Evolutionary conservation across 64 coral and sea anemone species (phyloP).

Genomic region (Platygyra sinensis): DNA sequence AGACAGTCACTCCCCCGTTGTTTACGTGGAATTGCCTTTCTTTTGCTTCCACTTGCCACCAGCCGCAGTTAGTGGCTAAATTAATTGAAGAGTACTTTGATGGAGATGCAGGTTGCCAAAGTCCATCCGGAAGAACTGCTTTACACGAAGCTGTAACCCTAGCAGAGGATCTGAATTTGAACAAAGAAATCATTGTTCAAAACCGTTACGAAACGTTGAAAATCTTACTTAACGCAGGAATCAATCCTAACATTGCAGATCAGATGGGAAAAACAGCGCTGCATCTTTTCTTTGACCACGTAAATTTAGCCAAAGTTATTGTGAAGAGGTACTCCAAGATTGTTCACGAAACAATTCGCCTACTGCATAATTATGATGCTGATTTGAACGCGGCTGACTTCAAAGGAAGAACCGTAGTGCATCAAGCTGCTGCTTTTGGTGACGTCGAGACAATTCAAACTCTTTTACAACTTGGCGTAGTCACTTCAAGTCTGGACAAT

Average conservation of each 20-base stretch:
- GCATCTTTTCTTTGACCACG: slow-evolving; percentile 28
- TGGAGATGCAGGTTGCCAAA: neutral
- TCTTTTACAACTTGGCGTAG: neutral
- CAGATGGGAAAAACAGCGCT: slow-evolving; percentile 1
- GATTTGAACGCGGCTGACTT: neutral
- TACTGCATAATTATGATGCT: slow-evolving; percentile 16
- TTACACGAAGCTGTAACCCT: slow-evolving; percentile 22
- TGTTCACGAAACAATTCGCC: neutral
- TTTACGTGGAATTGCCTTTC: slow-evolving; percentile 21
- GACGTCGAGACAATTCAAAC: neutral
- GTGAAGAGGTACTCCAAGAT: slow-evolving; percentile 21
- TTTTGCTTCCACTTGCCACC: slow-evolving; percentile 22
- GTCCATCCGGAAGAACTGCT: neutral
- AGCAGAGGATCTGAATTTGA: slow-evolving; percentile 7
- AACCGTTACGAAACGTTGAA: slow-evolving; percentile 11
- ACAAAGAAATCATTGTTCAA: neutral
- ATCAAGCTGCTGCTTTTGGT: slow-evolving; percentile 25
- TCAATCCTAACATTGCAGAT: slow-evolving; percentile 17
- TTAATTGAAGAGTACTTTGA: slow-evolving; percentile 14
- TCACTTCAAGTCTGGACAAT: neutral
- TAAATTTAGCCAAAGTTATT: slow-evolving; percentile 6
- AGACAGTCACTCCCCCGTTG: neutral
- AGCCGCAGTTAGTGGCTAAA: slow-evolving; percentile 8
- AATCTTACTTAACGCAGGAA: slow-evolving; percentile 17
- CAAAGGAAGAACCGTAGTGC: neutral